Evolutionary conservation across 2,797 vertebrate genomes (phyloP).

Genomic region (Hippocampus kuda): DNA sequence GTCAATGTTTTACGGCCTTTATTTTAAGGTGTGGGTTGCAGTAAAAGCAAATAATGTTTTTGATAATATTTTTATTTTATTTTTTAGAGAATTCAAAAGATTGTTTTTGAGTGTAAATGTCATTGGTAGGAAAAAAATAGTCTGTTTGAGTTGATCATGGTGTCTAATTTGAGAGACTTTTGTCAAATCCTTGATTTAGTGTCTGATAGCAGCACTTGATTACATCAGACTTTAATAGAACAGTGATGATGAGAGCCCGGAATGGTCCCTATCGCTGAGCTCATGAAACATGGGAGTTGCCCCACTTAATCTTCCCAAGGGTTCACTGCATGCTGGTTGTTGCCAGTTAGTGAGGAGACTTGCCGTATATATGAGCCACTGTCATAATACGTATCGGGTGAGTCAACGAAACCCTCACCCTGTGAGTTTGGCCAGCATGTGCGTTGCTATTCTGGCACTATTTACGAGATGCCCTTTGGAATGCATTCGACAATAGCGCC

Average conservation of each 20-base stretch:
- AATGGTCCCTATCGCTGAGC: not conserved
- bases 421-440: not conserved
- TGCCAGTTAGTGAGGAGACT: slow-evolving; percentile 18
- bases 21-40: not conserved
- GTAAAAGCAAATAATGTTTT: not conserved
- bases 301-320: slow-evolving; percentile 22
- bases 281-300: not conserved
- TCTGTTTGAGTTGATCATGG: not conserved
- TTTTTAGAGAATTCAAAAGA: not conserved
- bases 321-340: slow-evolving; percentile 24
- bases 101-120: not conserved
- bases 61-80: not conserved
- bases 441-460: slow-evolving; percentile 16
- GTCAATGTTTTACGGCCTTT: not conserved
- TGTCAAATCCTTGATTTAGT: slow-evolving; percentile 18
- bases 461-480: slow-evolving; percentile 22
- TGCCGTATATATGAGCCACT: slow-evolving; percentile 15
- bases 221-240: slow-evolving; percentile 23
- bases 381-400: slow-evolving; percentile 30
- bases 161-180: not conserved
- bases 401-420: slow-evolving; percentile 35
- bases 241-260: not conserved
- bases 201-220: slow-evolving; percentile 21
- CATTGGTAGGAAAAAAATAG: not conserved
- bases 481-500: slow-evolving; percentile 19